Percentiles rank a stretch among this genome's conserved stretches.
Conservation (phyloP, 2,113 vertebrate species). For the Oncorhynchus clarkii region DNA sequence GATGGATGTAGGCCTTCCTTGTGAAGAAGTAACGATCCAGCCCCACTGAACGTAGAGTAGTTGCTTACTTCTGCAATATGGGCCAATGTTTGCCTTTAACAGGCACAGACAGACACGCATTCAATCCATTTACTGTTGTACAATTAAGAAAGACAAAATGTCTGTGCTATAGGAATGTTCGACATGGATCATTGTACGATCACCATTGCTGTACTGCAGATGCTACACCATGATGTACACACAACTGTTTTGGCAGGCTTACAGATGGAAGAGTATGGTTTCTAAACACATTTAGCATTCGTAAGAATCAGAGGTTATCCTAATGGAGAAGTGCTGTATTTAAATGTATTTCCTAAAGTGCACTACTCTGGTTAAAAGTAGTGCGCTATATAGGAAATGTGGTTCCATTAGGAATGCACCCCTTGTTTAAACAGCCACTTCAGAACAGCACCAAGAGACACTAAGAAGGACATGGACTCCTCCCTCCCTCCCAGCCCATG, state of each 20-base stretch:
- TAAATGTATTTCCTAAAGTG: neutral
- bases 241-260: neutral
- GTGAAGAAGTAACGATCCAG: neutral
- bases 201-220: neutral
- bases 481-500: neutral
- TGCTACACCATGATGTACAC: neutral
- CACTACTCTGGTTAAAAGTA: no score
- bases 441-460: neutral
- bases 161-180: neutral
- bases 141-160: neutral
- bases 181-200: neutral
- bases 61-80: slow-evolving; percentile 4
- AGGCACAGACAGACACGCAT: neutral
- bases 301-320: neutral
- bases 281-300: neutral
- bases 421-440: no score
- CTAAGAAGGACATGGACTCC: neutral
- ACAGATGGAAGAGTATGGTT: neutral
- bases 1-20: no score
- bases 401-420: no score
- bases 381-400: neutral
- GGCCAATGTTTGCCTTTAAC: neutral
- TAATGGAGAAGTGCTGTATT: neutral
- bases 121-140: neutral
- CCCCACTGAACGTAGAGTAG: neutral